Conservation (phyloP, 2,113 vertebrate species). For the Hippoglossus stenolepis region DNA sequence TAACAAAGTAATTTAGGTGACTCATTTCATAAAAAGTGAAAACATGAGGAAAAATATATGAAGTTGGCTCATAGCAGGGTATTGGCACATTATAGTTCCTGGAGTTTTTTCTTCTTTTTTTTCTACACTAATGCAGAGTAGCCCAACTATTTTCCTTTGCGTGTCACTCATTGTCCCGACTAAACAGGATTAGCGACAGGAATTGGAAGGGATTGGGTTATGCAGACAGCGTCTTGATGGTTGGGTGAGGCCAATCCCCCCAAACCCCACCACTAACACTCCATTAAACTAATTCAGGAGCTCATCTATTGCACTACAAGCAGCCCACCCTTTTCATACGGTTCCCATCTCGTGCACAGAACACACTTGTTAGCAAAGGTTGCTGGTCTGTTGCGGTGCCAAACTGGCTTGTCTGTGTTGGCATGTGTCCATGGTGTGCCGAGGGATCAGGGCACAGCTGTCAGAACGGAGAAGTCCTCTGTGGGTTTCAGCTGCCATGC, state of each 20-base stretch:
- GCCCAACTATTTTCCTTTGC: constrained; percentile 39
- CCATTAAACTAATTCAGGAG: constrained; percentile 17
- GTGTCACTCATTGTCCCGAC: constrained; percentile 47
- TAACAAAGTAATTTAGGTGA: neutral
- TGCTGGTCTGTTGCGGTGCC: constrained; percentile 30
- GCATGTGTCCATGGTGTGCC: constrained; percentile 38
- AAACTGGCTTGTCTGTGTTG: constrained; percentile 42
- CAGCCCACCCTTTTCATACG: constrained; percentile 2
- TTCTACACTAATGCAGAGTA: constrained; percentile 28
- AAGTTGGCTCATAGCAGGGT: neutral
- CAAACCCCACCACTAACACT: neutral
- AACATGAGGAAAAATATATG: constrained; percentile 1
- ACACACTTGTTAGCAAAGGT: constrained; percentile 48
- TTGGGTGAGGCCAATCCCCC: constrained; percentile 33
- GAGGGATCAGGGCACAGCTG: constrained; percentile 59
- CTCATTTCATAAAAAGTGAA: neutral
- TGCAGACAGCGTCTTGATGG: constrained; percentile 40
- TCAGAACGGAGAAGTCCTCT: constrained; percentile 37
- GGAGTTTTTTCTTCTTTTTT: constrained; percentile 11
- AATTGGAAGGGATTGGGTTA: constrained; percentile 19
- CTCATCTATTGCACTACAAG: constrained; percentile 26
- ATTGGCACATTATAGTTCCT: neutral
- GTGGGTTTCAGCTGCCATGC: constrained; percentile 43
- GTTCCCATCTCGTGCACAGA: constrained; percentile 38
- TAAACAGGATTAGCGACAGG: constrained; percentile 44